Evolutionary conservation across 2,888 invertebrate species (phyloP).

Genomic region (Eupithecia dodoneata): DNA sequence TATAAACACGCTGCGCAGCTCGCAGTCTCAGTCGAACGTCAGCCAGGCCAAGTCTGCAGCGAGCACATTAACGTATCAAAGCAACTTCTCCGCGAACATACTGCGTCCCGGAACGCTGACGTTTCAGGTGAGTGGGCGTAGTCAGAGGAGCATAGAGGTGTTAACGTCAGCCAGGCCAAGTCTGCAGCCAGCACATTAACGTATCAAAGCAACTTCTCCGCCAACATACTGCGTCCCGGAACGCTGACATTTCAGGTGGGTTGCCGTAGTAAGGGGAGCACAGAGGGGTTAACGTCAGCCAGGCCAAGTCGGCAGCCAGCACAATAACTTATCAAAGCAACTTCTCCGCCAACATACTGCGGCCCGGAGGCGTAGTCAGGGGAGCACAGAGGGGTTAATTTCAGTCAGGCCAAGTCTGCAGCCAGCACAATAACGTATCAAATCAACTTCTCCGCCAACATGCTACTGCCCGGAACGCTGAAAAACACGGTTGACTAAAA

Average conservation of each 20-base stretch:
- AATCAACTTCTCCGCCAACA: slow-evolving; percentile 59
- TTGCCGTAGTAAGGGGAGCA: background rate
- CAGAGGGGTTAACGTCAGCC: slow-evolving; percentile 58
- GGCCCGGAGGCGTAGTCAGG: slow-evolving; percentile 55
- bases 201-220: slow-evolving; percentile 58
- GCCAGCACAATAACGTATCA: slow-evolving; percentile 59
- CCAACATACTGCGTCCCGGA: slow-evolving; percentile 69
- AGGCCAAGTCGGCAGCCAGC: slow-evolving; percentile 66
- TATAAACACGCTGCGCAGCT: slow-evolving; percentile 50
- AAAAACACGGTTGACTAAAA: no score
- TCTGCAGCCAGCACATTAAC: slow-evolving; percentile 66
- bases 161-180: slow-evolving; percentile 64
- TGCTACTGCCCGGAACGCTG: slow-evolving; percentile 36
- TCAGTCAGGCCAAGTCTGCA: slow-evolving; percentile 69
- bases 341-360: slow-evolving; percentile 59
- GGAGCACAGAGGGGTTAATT: slow-evolving; percentile 37
- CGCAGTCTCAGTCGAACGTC: slow-evolving; percentile 66
- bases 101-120: slow-evolving; percentile 68
- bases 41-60: slow-evolving; percentile 68
- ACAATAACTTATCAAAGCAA: slow-evolving; percentile 65
- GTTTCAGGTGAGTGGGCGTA: slow-evolving; percentile 65
- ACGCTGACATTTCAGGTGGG: slow-evolving; percentile 69
- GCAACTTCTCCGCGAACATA: slow-evolving; percentile 60
- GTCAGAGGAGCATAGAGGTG: background rate
- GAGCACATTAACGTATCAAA: slow-evolving; percentile 66